Evolutionary conservation across 2,797 vertebrate species (phyloP), one percentile per base, ranked within the genome.

Genomic region (Lepilemur ruficaudatus): DNA sequence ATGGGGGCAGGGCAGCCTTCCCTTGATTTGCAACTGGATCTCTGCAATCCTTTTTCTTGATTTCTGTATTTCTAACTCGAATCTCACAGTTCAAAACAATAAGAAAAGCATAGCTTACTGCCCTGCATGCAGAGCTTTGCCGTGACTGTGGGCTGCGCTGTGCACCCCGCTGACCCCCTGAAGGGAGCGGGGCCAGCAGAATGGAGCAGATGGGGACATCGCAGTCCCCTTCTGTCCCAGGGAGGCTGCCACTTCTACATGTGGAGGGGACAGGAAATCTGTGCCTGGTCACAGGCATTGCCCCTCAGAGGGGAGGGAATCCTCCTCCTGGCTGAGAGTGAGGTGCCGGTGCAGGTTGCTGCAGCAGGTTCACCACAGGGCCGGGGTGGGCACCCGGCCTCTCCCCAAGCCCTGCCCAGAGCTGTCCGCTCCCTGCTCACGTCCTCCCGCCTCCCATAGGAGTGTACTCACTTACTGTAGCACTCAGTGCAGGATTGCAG

Each of bases 171-270:
- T 25, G 50, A 18, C 14, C 76, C 65, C 35, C 14, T 7, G 28
- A 50, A 63, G 0, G 38, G 7, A 28, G 6, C 0, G 0, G n/a
- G 23, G 28, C 41, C 1, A 4, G 11, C 0, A 4, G 52, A 38
- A 17, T 0, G 0, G 32, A 50, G 73, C n/a, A 25, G 6, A 41
- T 10, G 12, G 4, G 59, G 69, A 23, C 22, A 30, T 2, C 0
- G 0, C 0, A 0, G 2, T 23, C 61, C 72, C 25, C 18, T 61
- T 30, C 63, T 7, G 4, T 69, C 30, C 65, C 0, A 1, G 72
- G 52, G 17, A 25, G 30, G 0, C 11, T 2, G 11, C 0, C 1
- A 23, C 30, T 48, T 78, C 30, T 0, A 22, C 0, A 1, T 10
- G 10, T 17, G 7, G 25, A 46, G 55, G 28, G 38, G 13, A 14